Conservation (phyloP, 2,113 vertebrate species). For the Tragelaphus strepsiceros region DNA sequence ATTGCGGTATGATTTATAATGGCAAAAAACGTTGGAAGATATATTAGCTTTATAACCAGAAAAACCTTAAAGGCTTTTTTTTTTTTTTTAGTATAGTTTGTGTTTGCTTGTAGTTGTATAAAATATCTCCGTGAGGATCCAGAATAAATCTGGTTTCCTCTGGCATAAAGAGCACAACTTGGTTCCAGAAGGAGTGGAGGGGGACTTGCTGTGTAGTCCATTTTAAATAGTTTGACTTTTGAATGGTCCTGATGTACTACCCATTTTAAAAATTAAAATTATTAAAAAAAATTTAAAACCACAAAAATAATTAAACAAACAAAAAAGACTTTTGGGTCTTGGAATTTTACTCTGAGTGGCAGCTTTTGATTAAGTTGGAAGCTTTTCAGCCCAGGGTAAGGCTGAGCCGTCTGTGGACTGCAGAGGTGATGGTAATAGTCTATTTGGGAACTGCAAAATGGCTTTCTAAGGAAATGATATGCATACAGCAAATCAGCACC, state of each 20-base stretch:
- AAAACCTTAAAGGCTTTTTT: background rate
- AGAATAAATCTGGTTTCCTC: background rate
- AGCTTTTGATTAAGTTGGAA: background rate
- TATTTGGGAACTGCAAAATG: background rate
- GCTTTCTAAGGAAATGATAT: background rate
- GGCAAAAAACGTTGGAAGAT: background rate
- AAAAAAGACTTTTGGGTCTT: background rate
- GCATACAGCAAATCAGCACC: background rate
- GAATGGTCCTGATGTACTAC: background rate
- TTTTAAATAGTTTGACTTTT: conserved; percentile 40
- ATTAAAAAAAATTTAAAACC: background rate
- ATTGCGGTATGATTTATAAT: background rate
- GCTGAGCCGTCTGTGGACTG: background rate
- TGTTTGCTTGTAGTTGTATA: background rate
- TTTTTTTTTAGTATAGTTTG: background rate
- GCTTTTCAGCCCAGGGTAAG: background rate
- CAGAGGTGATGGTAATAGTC: background rate
- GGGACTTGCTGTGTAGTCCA: background rate
- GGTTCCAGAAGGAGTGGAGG: background rate
- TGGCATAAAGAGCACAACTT: background rate
- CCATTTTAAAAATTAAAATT: background rate
- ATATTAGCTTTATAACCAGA: conserved; percentile 20
- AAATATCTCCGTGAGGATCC: background rate
- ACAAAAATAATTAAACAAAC: background rate
- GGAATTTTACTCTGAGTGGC: background rate